Evolutionary conservation across 2,113 vertebrate species (phyloP).

Genomic region (Piprites chloris): DNA sequence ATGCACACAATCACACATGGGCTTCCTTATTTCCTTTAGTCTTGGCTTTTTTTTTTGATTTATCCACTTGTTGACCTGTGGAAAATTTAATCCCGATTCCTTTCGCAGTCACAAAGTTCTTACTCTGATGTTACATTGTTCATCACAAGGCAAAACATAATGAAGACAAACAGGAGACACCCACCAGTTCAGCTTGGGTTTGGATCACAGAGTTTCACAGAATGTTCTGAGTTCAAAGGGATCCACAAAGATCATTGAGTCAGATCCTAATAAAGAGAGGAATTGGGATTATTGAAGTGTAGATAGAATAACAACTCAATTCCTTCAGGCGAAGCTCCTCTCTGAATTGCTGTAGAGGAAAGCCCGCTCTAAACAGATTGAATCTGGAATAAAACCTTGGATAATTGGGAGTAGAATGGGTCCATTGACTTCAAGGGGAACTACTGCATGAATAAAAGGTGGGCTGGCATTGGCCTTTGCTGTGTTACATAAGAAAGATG

Average conservation of each 20-base stretch:
- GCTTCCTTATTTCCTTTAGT: neutral
- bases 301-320: neutral
- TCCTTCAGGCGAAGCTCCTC: neutral
- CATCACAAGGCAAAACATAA: neutral
- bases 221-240: neutral
- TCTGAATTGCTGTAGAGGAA: neutral
- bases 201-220: neutral
- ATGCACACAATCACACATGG: no score
- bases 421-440: constrained; percentile 3
- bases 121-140: neutral
- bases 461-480: constrained; percentile 1
- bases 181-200: neutral
- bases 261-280: neutral
- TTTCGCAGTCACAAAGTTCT: neutral
- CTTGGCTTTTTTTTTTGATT: neutral
- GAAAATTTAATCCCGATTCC: neutral
- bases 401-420: constrained; percentile 16
- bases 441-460: constrained; percentile 9
- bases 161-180: neutral
- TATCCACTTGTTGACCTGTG: neutral
- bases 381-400: neutral
- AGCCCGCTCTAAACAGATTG: neutral
- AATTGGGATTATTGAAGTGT: neutral
- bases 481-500: constrained; percentile 58
- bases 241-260: neutral